Evolutionary conservation across 2,797 vertebrate species (phyloP).

Genomic region (Melanotaenia trifasciata): DNA sequence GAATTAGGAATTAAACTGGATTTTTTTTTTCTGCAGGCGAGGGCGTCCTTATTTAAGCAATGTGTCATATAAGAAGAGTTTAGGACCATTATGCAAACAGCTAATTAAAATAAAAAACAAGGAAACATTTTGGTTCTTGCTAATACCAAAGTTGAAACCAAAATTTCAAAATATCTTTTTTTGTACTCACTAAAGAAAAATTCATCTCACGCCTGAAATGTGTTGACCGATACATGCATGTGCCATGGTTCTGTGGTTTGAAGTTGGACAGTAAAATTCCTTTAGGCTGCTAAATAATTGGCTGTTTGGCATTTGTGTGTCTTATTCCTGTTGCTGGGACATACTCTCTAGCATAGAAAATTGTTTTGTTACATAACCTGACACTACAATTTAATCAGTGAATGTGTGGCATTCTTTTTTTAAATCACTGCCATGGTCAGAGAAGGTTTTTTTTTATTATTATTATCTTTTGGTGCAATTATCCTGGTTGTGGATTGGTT

Average conservation of each 20-base stretch:
- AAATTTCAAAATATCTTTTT: conserved; percentile 13
- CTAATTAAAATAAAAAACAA: neutral
- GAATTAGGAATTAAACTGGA: conserved; percentile 1
- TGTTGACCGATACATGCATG: conserved; percentile 37
- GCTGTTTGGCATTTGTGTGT: conserved; percentile 75
- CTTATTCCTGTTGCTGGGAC: conserved; percentile 52
- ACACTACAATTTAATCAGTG: conserved; percentile 50
- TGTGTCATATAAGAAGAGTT: neutral
- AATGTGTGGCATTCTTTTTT: conserved; percentile 16
- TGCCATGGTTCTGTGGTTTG: conserved; percentile 44
- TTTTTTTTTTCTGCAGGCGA: too few relatives aligned
- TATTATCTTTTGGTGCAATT: neutral
- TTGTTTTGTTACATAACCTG: conserved; percentile 57
- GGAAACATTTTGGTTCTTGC: neutral
- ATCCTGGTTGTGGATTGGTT: neutral
- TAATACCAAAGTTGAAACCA: conserved; percentile 5
- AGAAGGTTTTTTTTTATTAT: neutral
- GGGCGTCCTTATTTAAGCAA: neutral
- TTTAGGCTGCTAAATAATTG: conserved; percentile 77
- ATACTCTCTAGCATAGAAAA: conserved; percentile 59
- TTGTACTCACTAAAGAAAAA: conserved; percentile 28
- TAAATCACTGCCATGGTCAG: conserved; percentile 27
- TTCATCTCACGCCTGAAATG: conserved; percentile 32
- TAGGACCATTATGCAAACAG: neutral
- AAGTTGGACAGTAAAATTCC: conserved; percentile 63